phyloP scores from a whole-genome alignment of 2,888 invertebrate genomes.

The Drosophila hawaiiensis region DNA sequence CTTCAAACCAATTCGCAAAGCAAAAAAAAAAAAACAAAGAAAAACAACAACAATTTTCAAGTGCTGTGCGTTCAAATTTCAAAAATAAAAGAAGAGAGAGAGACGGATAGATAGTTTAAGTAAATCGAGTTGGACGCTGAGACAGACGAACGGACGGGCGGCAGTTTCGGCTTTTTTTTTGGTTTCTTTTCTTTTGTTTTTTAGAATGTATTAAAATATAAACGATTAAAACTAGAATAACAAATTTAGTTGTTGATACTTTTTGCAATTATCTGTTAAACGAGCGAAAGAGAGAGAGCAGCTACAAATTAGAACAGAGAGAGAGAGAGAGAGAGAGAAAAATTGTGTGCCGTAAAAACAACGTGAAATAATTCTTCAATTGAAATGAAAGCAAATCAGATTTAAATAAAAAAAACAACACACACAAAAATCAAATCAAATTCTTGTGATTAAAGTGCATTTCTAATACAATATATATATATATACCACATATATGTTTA shows the following conservation, averaged over 20 bases:
- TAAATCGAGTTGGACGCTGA: conserved; percentile 30
- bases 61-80: conserved; percentile 45
- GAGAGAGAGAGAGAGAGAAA: conserved; percentile 14
- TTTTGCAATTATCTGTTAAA: conserved; percentile 79
- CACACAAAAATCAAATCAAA: conserved; percentile 65
- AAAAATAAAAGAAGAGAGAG: conserved; percentile 24
- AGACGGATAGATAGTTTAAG: conserved; percentile 19
- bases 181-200: conserved; percentile 30
- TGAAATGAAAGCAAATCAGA: conserved; percentile 34
- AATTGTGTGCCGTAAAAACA: conserved; percentile 60
- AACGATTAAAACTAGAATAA: conserved; percentile 81
- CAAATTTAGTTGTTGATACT: conserved; percentile 82
- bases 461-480: conserved; percentile 67
- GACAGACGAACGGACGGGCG: conserved; percentile 58
- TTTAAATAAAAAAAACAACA: conserved; percentile 21
- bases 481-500: conserved; percentile 26
- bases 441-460: conserved; percentile 82
- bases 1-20: conserved; percentile 51
- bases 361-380: conserved; percentile 39
- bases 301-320: background rate
- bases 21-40: conserved; percentile 5
- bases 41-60: conserved; percentile 42
- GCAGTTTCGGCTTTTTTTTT: conserved; percentile 66
- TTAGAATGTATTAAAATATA: conserved; percentile 77
- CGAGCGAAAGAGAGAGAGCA: conserved; percentile 36